Base-by-base conservation (phyloP, 1,140 invertebrate genomes). In the Saccostrea cuccullata region DNA sequence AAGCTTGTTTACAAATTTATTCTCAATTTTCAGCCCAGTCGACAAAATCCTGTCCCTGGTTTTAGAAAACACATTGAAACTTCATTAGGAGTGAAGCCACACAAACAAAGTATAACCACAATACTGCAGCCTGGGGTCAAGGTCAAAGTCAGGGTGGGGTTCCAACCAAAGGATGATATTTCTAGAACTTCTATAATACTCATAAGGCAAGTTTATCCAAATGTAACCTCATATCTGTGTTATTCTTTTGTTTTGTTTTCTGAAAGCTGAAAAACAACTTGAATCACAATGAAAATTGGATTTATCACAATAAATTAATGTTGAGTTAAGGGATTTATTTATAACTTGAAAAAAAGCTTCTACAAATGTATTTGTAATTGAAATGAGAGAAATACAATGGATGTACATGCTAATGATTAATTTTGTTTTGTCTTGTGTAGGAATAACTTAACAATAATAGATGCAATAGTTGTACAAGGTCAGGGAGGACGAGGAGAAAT, bases 381-480 rank as follows among this genome's bases (percentile, higher is more conserved):
- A 64, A n/a, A 64, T 17, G 58, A 64, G 58, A 64, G 30, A 64
- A 64, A 64, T 64, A 20, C 6, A 64, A 17, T 64, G 58, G 9
- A 47, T 47, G 47, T 47, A 36, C 47, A 47, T 47, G 47, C 6
- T 47, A 47, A 47, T 47, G 47, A 47, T 47, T 8, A 47, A 47
- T 8, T 64, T 17, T 17, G 4, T n/a, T 55, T 70, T 83, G 11
- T 85, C 40, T 84, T 93, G 90, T 94, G 91, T 94, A 97, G 98
- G 92, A 99, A 99, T 94, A 99, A 99, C 95, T 96, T 99, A 90
- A 99, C 98, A 0, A 97, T 98, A 82, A 95, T 99, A 91, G 98
- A 99, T 95, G 96, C 97, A 20, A 95, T 99, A 17, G 96, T 97
- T 90, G 93, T 99, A 55, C 96, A 96, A 82, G 98, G 98, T 0